These are phyloP conservation scores for Rhynchomys soricoides DNA, from an alignment of 2,113 vertebrate species.

Conservation along the genomic window DNA sequence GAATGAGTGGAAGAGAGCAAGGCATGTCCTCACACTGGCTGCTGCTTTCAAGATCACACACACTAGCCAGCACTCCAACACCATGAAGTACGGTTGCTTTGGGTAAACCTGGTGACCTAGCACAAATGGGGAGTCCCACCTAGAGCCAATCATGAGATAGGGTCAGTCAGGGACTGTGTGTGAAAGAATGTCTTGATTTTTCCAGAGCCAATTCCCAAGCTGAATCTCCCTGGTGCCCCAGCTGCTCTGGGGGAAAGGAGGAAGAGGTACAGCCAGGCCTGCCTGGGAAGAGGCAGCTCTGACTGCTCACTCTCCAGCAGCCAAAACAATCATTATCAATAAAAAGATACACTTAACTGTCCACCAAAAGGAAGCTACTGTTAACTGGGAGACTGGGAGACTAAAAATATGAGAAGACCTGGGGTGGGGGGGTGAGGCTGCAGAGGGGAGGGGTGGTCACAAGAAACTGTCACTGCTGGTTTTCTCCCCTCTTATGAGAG, in stretches of 20 bases:
- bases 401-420: not conserved
- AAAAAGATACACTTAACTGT: conserved; percentile 71
- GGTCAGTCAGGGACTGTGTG: not conserved
- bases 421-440: not conserved
- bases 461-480: conserved; percentile 46
- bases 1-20: too few relatives aligned
- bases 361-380: conserved; percentile 42
- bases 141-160: not conserved
- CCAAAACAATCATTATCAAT: conserved; percentile 37
- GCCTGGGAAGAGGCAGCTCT: not conserved
- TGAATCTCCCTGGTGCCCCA: not conserved
- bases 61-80: too few relatives aligned
- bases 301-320: conserved; percentile 23
- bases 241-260: not conserved
- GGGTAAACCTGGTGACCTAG: not conserved
- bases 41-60: not conserved
- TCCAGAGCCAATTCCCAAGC: not conserved
- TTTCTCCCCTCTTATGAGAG: not conserved
- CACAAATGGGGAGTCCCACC: not conserved
- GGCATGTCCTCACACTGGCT: not conserved
- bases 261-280: not conserved
- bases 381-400: conserved; percentile 49
- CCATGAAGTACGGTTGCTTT: not conserved
- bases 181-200: not conserved
- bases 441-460: not conserved